phyloP scores from a whole-genome alignment of 2,797 vertebrate genomes.

The Acomys russatus region DNA sequence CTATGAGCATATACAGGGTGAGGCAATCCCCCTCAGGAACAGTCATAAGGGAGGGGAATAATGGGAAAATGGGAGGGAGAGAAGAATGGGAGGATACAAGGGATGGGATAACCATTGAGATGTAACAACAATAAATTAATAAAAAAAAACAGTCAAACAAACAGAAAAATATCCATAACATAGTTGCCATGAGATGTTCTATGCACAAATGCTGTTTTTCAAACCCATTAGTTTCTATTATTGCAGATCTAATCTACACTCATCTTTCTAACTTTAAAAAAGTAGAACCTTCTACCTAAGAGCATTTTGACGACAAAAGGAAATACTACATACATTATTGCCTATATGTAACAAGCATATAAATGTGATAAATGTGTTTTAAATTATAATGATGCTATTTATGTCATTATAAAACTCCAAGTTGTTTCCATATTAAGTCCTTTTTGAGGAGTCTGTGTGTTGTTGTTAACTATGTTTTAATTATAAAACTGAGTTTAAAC shows the following conservation, averaged over 20 bases:
- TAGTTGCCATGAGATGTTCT: neutral
- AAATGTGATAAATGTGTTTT: neutral
- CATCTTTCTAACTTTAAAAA: neutral
- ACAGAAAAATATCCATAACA: neutral
- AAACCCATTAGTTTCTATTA: neutral
- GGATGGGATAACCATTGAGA: no score
- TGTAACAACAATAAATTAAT: no score
- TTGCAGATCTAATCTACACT: neutral
- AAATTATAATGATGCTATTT: neutral
- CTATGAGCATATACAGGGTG: no score
- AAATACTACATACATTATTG: neutral
- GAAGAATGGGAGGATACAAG: no score
- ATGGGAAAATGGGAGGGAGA: no score
- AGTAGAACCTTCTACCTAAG: neutral
- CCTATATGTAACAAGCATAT: neutral
- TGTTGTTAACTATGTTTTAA: slow-evolving; percentile 14
- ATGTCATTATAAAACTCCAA: neutral
- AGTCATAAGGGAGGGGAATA: no score
- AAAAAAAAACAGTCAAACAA: no score
- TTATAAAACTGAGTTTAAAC: neutral
- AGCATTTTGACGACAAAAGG: neutral
- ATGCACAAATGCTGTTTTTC: slow-evolving; percentile 29
- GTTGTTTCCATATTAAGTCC: neutral
- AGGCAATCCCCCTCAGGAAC: no score
- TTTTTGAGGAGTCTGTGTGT: neutral